Conservation (phyloP, 2,888 invertebrate species). For the Dexiosoma caninum region DNA sequence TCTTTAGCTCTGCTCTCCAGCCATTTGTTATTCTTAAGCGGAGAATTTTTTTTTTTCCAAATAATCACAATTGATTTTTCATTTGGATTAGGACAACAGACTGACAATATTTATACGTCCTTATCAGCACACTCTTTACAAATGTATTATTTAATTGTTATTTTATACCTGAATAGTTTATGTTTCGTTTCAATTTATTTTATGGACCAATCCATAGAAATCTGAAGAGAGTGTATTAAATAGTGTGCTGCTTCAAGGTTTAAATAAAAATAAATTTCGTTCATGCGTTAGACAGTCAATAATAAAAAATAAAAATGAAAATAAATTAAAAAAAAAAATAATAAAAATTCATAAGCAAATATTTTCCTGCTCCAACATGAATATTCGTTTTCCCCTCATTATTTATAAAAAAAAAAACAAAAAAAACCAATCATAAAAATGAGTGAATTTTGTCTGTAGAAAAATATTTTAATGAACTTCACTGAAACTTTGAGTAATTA, state of each 20-base stretch:
- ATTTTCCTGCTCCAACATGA: background rate
- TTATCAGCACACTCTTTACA: background rate
- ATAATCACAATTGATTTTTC: too few relatives aligned
- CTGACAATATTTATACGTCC: too few relatives aligned
- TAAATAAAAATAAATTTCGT: background rate
- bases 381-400: background rate
- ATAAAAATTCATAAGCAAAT: background rate
- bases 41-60: too few relatives aligned
- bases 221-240: background rate
- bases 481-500: background rate
- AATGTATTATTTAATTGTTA: background rate
- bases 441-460: background rate
- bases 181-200: background rate
- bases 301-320: too few relatives aligned
- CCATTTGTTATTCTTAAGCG: too few relatives aligned
- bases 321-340: background rate
- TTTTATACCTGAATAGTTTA: background rate
- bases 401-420: background rate
- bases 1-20: too few relatives aligned
- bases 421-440: background rate
- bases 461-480: background rate
- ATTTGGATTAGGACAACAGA: too few relatives aligned
- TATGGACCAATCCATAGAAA: background rate
- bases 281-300: background rate
- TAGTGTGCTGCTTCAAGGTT: slow-evolving; percentile 4